Evolutionary conservation across 2,888 invertebrate genomes (phyloP).

Genomic region (Gryllus longicercus): DNA sequence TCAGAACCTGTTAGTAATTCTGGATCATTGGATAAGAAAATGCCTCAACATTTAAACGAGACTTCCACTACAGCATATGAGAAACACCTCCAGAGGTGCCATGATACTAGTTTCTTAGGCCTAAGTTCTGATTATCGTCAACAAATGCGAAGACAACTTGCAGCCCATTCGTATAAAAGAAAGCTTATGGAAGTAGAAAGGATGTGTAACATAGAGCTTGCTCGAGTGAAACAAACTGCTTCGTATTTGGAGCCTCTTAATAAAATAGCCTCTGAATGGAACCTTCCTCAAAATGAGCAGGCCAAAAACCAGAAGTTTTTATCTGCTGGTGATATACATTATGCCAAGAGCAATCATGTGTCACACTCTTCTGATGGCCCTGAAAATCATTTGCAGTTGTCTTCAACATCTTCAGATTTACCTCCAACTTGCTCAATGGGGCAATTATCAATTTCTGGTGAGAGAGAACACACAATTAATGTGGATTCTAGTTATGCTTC

Average conservation of each 20-base stretch:
- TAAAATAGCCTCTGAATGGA: constrained; percentile 47
- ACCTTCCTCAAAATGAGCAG: constrained; percentile 4
- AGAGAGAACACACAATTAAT: too few species aligned
- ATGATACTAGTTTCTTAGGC: constrained; percentile 42
- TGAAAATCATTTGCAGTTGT: too few species aligned
- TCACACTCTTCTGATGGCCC: too few species aligned
- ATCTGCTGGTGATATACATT: neutral
- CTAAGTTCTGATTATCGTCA: constrained; percentile 44
- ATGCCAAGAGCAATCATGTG: neutral
- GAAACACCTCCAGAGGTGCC: constrained; percentile 43
- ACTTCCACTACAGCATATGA: constrained; percentile 42
- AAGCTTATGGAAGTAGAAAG: constrained; percentile 48
- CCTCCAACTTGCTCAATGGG: too few species aligned
- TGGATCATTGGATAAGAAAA: neutral
- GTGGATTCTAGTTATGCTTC: too few species aligned
- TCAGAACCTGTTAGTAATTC: neutral
- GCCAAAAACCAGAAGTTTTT: neutral
- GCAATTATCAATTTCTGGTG: too few species aligned
- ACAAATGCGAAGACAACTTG: constrained; percentile 44
- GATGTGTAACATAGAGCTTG: constrained; percentile 48
- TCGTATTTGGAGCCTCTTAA: constrained; percentile 46
- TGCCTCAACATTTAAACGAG: neutral
- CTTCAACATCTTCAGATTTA: too few species aligned
- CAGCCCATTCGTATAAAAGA: constrained; percentile 46
- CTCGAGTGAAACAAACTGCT: constrained; percentile 46